Evolutionary conservation across 2,113 vertebrate species (phyloP).

Genomic region (Halcyon malimbica): DNA sequence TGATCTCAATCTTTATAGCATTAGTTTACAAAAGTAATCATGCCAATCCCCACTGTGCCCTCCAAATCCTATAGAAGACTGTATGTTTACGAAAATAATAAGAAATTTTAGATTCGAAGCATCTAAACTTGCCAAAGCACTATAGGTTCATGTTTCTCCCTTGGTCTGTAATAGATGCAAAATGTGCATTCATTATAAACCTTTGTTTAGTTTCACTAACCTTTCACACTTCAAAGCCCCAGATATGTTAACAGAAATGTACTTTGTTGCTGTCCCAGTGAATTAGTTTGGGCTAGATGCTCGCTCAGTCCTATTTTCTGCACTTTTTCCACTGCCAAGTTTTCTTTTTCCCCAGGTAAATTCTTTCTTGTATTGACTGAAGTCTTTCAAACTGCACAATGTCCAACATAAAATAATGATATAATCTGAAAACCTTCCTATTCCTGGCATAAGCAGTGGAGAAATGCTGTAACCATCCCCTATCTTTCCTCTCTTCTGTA

Average conservation of each 20-base stretch:
- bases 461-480: background rate
- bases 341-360: background rate
- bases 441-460: background rate
- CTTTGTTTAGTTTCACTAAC: background rate
- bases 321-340: background rate
- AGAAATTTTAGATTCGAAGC: background rate
- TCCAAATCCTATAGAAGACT: background rate
- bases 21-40: background rate
- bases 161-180: background rate
- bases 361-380: background rate
- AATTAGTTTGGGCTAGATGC: background rate
- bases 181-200: background rate
- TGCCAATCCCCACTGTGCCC: background rate
- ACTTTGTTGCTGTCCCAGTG: background rate
- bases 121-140: background rate
- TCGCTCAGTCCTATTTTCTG: accelerated
- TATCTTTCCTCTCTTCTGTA: background rate
- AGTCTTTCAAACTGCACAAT: background rate
- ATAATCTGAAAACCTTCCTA: background rate
- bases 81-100: background rate
- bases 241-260: background rate
- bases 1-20: background rate
- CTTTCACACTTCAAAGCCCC: background rate
- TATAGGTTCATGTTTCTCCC: background rate
- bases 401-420: background rate